Conservation (phyloP, 2,113 vertebrate genomes). For the Myanophis thanlyinensis region DNA sequence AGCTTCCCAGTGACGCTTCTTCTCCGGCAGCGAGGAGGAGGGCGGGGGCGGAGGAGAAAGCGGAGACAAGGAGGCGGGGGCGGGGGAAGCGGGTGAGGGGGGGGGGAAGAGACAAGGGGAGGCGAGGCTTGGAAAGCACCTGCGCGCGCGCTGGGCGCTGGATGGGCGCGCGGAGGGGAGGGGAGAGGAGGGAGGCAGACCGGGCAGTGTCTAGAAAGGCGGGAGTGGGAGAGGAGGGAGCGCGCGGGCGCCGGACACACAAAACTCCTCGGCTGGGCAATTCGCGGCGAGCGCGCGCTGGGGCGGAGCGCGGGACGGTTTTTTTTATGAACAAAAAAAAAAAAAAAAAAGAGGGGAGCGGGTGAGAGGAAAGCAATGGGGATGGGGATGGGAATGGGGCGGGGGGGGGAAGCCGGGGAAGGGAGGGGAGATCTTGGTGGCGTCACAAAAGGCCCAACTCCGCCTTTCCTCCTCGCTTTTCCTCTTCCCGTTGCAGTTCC, state of each 20-base stretch:
- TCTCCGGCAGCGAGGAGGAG: not conserved
- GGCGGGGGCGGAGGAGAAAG: not conserved
- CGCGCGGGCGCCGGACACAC: not conserved
- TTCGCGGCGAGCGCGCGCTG: not conserved
- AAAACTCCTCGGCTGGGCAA: not conserved
- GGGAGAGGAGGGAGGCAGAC: rapidly evolving
- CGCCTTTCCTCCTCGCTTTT: not conserved
- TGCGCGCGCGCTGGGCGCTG: not conserved
- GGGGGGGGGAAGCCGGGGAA: not conserved
- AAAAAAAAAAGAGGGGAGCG: too few relatives aligned
- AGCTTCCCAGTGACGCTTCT: not conserved
- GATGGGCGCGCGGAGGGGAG: not conserved
- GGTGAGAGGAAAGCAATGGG: too few relatives aligned
- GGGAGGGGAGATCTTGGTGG: not conserved
- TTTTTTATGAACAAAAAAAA: not conserved
- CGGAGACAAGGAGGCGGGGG: too few relatives aligned
- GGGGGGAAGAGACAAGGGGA: not conserved
- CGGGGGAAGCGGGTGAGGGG: too few relatives aligned
- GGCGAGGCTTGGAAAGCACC: not conserved
- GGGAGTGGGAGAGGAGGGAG: not conserved
- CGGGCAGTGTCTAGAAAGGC: not conserved
- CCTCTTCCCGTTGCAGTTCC: not conserved
- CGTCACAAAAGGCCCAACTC: not conserved
- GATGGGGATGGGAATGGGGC: not conserved
- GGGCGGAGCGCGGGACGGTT: not conserved